phyloP scores from a whole-genome alignment of 2,797 vertebrate genomes.

The Myotis vivesi region DNA sequence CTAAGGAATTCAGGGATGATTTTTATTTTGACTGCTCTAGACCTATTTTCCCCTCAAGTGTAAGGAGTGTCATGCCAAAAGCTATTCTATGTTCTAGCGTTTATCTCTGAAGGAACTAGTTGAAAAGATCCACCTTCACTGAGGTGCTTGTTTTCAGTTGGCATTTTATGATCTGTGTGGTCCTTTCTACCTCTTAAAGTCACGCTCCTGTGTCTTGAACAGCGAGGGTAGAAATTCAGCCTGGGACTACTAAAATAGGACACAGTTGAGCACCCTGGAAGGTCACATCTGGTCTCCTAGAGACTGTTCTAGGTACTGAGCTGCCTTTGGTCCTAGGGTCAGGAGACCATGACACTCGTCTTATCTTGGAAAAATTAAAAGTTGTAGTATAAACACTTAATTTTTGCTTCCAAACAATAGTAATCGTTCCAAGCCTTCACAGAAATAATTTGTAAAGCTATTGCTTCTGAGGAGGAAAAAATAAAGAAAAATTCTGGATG shows the following conservation, averaged over 20 bases:
- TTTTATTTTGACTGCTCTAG: constrained; percentile 45
- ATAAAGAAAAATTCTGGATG: neutral
- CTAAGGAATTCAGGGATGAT: neutral
- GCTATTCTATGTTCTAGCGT: neutral
- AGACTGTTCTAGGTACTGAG: neutral
- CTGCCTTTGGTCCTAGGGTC: neutral
- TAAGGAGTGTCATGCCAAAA: neutral
- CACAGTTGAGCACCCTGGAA: neutral
- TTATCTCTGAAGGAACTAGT: neutral
- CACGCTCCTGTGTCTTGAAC: neutral
- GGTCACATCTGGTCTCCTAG: neutral
- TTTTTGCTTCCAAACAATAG: neutral
- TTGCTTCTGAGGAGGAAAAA: neutral
- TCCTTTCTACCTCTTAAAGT: neutral
- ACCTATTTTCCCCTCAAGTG: neutral
- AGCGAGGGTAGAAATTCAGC: neutral
- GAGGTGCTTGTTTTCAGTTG: neutral
- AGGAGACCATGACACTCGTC: neutral
- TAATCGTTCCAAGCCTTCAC: neutral
- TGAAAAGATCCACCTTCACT: neutral
- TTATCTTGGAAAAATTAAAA: neutral
- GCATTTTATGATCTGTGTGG: neutral
- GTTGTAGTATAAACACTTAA: neutral
- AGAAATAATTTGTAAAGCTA: constrained; percentile 25
- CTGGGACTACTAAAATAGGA: neutral